Conservation (phyloP, 1,140 invertebrate genomes). For the Aphaenogaster ashmeadi region DNA sequence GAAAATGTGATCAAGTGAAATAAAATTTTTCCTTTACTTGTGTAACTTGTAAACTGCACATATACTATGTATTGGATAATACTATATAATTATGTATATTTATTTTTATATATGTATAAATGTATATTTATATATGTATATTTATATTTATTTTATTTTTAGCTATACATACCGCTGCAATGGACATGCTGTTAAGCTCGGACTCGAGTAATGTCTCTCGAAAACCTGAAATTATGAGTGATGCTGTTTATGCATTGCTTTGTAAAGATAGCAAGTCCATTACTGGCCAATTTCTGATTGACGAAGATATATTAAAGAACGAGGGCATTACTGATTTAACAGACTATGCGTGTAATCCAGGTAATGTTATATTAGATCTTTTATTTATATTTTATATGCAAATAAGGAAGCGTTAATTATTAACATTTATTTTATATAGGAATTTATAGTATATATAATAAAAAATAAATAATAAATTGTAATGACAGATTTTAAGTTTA, state of each 20-base stretch:
- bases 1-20: neutral
- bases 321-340: slow-evolving; percentile 95
- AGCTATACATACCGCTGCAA: slow-evolving; percentile 98
- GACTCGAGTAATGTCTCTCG: slow-evolving; percentile 89
- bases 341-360: slow-evolving; percentile 94
- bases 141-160: slow-evolving; percentile 67
- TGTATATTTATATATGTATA: too few relatives aligned
- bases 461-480: slow-evolving; percentile 3
- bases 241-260: slow-evolving; percentile 97
- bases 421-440: neutral
- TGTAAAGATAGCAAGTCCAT: slow-evolving; percentile 92
- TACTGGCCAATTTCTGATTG: slow-evolving; percentile 97
- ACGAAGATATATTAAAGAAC: slow-evolving; percentile 95
- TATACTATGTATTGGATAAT: neutral
- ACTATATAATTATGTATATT: slow-evolving; percentile 4
- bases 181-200: slow-evolving; percentile 96
- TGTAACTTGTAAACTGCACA: neutral
- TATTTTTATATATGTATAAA: too few relatives aligned
- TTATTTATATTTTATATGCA: neutral
- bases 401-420: slow-evolving; percentile 9
- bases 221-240: slow-evolving; percentile 97
- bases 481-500: slow-evolving; percentile 6
- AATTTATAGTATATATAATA: slow-evolving; percentile 5
- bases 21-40: neutral
- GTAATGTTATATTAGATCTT: slow-evolving; percentile 86